Base-by-base conservation (phyloP, 2,888 invertebrate species). In the Arenicola marina region DNA sequence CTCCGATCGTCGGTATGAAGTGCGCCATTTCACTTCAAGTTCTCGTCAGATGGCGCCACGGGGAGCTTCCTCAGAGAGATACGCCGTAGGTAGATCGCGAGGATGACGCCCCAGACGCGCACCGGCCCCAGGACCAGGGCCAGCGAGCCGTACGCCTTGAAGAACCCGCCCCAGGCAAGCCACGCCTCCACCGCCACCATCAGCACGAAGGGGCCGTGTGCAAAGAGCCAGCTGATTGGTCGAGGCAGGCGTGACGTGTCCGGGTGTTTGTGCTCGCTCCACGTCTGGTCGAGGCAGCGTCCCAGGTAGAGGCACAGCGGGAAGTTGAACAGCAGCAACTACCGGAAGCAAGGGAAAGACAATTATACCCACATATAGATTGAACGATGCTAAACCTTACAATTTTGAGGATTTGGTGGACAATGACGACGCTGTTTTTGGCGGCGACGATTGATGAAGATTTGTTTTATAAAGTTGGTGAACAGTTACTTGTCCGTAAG, bases 71-170 rank as follows among this genome's bases (percentile, higher is more conserved):
- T n/a, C n/a, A n/a, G n/a, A n/a, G n/a, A n/a, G n/a, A n/a, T n/a
- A n/a, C n/a, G n/a, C n/a, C n/a, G n/a, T n/a, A n/a, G n/a, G n/a
- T n/a, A n/a, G n/a, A n/a, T n/a, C n/a, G 90, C 90, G 67, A 92
- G 81, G 54, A 89, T 77, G 56, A 92, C 85, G 59, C 91, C 90
- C 90, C 92, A 93, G 0, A 91, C 91, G 72, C 92, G 86, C 55
- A 93, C 84, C 0, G 92, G 92, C 56, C 92, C 91, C 66, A 92
- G 84, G 59, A 92, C 69, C 66, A 91, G 88, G 0, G 92, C 90
- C 78, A 91, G 80, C 0, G 89, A 89, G 11, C 92, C 92, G 84
- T 93, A 92, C 21, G 91, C 91, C 71, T 90, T 78, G 88, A 90
- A 91, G 78, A 92, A 92, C 79, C 90, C 89, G 4, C 63, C 63